Percentiles rank a stretch among this genome's conserved stretches.
Conservation (phyloP, 1,140 invertebrate species). For the Dendrolimus punctatus region DNA sequence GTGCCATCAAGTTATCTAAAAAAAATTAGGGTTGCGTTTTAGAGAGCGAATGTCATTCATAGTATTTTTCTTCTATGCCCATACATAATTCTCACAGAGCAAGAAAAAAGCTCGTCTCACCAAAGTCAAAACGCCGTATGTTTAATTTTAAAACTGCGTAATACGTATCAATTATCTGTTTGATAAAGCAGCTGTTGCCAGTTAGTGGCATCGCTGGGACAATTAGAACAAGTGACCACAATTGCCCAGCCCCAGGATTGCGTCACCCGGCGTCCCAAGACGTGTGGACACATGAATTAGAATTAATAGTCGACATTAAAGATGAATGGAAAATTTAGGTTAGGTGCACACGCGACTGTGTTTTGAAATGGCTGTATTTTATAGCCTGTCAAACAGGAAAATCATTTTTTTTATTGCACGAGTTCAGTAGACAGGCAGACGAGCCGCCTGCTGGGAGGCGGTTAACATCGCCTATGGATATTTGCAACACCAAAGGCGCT, state of each 20-base stretch:
- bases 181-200: slow-evolving; percentile 26
- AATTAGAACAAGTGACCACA: slow-evolving; percentile 53
- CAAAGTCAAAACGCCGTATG: not conserved
- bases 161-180: slow-evolving; percentile 33
- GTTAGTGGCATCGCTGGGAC: slow-evolving; percentile 20
- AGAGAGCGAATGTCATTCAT: too few relatives aligned
- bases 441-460: too few relatives aligned
- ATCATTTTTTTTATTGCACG: not conserved
- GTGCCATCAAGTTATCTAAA: too few relatives aligned
- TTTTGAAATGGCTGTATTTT: slow-evolving; percentile 1
- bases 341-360: slow-evolving; percentile 2
- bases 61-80: slow-evolving; percentile 4
- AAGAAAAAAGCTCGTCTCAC: not conserved
- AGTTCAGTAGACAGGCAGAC: not conserved
- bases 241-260: slow-evolving; percentile 29
- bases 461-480: too few relatives aligned
- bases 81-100: not conserved
- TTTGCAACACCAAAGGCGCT: too few relatives aligned
- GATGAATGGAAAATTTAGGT: slow-evolving; percentile 35
- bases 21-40: too few relatives aligned
- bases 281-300: slow-evolving; percentile 35
- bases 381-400: not conserved
- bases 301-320: slow-evolving; percentile 37
- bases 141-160: slow-evolving; percentile 12
- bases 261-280: slow-evolving; percentile 32